Evolutionary conservation across 2,797 vertebrate genomes (phyloP).

Genomic region (Melanotaenia pygmaea): DNA sequence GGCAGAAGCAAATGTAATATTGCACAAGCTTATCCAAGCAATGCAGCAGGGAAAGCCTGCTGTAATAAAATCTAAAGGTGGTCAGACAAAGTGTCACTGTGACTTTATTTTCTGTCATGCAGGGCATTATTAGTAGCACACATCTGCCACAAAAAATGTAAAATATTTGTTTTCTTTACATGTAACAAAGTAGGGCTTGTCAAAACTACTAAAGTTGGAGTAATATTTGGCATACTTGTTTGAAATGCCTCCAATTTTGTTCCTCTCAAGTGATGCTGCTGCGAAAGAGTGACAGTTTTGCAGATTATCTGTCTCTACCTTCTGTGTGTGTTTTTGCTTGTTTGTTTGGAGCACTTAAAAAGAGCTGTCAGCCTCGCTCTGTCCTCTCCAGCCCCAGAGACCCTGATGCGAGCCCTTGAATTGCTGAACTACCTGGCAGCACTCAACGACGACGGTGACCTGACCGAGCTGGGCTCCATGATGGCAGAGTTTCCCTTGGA

Average conservation of each 20-base stretch:
- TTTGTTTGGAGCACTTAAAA: slow-evolving; percentile 39
- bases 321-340: slow-evolving; percentile 44
- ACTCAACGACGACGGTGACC: slow-evolving; percentile 94
- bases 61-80: not conserved
- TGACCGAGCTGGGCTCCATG: slow-evolving; percentile 97
- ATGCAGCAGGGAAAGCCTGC: not conserved
- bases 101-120: not conserved
- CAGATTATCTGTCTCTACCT: slow-evolving; percentile 35
- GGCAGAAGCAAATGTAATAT: not conserved
- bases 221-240: slow-evolving; percentile 19
- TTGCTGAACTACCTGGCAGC: slow-evolving; percentile 96
- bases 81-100: not conserved
- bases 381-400: slow-evolving; percentile 90
- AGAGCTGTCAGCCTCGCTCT: slow-evolving; percentile 25
- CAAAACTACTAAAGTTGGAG: slow-evolving; percentile 11
- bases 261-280: slow-evolving; percentile 15
- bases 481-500: slow-evolving; percentile 98
- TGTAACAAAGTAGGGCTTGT: not conserved
- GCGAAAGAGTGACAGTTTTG: slow-evolving; percentile 32
- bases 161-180: too few relatives aligned
- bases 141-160: not conserved
- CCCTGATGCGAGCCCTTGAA: slow-evolving; percentile 96
- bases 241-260: slow-evolving; percentile 28
- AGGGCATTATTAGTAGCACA: not conserved
- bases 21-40: not conserved